Base-by-base conservation (phyloP, 2,888 invertebrate genomes). In the Actias luna region DNA sequence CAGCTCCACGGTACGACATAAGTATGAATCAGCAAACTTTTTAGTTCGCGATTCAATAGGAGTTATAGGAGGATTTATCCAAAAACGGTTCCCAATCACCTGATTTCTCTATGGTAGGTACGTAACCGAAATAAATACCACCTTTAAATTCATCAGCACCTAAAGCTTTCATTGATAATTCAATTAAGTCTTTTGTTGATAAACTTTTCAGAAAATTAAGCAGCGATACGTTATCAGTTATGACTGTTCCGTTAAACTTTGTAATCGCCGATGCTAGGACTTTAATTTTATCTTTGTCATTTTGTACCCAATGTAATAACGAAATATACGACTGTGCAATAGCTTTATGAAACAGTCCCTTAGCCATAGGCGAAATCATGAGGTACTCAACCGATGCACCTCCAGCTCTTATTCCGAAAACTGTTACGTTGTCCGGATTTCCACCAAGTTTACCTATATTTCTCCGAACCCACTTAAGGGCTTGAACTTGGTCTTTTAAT, bases 241-340 rank as follows among this genome's bases (percentile, higher is more conserved):
- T 67, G 12, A 57, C 52, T 65, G 79, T 76, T 31, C 82, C 83
- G 42, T 84, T 82, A 0, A 82, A 14, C 1, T 64, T 12, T 5
- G 89, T 82, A 67, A 93, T 83, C 62, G 76, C 79, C 35, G 68
- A 65, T 2, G 88, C 88, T 63, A 87, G 72, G 8, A 78, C 67
- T 68, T 80, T 85, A 22, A 87, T 65, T 42, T 64, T 63, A 22
- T 27, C 70, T 27, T 82, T 77, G 8, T 69, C 77, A 61, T 86
- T 87, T 57, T 80, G 86, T 50, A 92, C 92, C 93, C 93, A 94
- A n/a, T 83, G 87, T 46, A 84, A 73, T 52, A 94, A 70, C 10
- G 92, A 84, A 0, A 92, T 89, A 0, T 93, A 93, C n/a, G 94
- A 94, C 73, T 93, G 93, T 10, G 93, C 85, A 63, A 94, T 93